Percentiles rank a stretch among this genome's conserved stretches.
These are phyloP conservation scores for Stichodactyla helianthus DNA, from an alignment of 64 coral and sea anemone species.

Conservation along the genomic window DNA sequence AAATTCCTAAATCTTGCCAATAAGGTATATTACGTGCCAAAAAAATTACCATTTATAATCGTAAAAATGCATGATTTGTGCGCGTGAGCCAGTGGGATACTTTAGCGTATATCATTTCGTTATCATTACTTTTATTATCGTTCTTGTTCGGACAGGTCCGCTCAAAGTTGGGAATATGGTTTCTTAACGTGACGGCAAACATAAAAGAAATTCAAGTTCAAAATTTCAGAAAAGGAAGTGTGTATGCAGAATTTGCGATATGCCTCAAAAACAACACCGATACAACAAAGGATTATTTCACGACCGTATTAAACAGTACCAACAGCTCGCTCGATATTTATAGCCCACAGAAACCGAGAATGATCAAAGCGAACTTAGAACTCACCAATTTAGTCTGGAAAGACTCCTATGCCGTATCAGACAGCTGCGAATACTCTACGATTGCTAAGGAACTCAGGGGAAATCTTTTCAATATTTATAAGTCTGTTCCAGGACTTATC, in stretches of 20 bases:
- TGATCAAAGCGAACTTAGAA: background rate
- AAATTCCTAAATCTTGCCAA: background rate
- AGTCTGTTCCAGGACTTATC: slow-evolving; percentile 1
- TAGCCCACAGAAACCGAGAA: background rate
- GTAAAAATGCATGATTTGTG: too few species aligned
- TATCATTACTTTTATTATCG: too few species aligned
- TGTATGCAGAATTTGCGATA: background rate
- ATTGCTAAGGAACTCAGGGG: background rate
- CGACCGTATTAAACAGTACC: background rate
- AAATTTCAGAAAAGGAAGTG: background rate
- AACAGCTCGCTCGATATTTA: background rate
- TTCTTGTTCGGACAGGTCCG: background rate
- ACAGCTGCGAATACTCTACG: background rate
- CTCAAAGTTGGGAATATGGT: background rate
- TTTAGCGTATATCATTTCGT: too few species aligned
- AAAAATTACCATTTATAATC: too few species aligned
- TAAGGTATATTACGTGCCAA: background rate
- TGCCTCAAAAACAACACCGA: background rate
- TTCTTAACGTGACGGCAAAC: background rate
- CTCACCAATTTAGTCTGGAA: background rate
- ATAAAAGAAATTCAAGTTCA: slow-evolving; percentile 1
- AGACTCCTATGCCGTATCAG: background rate
- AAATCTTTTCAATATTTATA: background rate
- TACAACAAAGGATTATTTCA: background rate
- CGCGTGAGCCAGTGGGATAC: too few species aligned